Evolutionary conservation across 1,140 invertebrate genomes (phyloP), one percentile per base, ranked within the genome.

Genomic region (Thereuonema tuberculata): DNA sequence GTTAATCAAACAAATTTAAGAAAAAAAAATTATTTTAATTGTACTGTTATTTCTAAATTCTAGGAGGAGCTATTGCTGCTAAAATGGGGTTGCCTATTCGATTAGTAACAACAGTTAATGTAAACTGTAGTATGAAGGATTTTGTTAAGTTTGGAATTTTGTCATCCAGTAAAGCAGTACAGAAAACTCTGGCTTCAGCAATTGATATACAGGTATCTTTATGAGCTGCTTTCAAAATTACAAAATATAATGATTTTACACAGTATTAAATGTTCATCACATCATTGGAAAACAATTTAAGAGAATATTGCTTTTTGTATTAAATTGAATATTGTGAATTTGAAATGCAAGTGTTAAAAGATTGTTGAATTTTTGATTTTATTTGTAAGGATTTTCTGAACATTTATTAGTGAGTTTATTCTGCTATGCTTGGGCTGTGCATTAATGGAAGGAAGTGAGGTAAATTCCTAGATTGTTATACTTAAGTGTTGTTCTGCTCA

Each of bases 181-280:
- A 62, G 5, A 54, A 52, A 17, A 74, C 76, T 15, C 64, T 72
- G 3, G 72, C 75, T 14, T 71, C 74, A 26, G 74, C 76, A 12
- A 77, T 78, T 75, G 75, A 78, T 57, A 76, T 78, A 64, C 69
- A 73, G 67, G 72, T 75, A 58, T 26, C n/a, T 23, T 29, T n/a
- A 2, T 23, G 25, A n/a, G 27, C 43, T 56, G n/a, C 49, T 47
- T 46, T 1, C n/a, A n/a, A n/a, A n/a, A 47, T 59, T 55, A n/a
- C 23, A 28, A 43, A 23, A 9, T 26, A 21, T 62, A 29, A 14
- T 2, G 52, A 24, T 58, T 53, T 21, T 23, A 24, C 59, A n/a
- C 15, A 2, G 25, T 17, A 25, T 21, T 23, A 2, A 25, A 53
- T 23, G 17, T 24, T 29, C 27, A 27, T 23, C 15, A 58, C 43